phyloP scores from a whole-genome alignment of 2,113 vertebrate species.

The Oceanodroma tethys region DNA sequence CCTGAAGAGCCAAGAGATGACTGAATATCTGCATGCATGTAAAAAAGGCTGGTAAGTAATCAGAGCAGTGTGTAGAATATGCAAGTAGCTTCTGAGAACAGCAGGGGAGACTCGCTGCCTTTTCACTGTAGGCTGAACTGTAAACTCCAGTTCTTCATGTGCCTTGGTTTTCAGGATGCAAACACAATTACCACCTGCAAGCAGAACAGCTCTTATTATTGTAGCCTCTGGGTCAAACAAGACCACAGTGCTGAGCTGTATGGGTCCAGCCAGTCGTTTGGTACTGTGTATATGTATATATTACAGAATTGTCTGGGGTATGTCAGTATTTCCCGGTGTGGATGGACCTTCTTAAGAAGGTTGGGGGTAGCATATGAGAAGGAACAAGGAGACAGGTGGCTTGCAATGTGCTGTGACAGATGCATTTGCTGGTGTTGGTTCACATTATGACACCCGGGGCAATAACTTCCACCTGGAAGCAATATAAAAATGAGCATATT shows the following conservation, averaged over 20 bases:
- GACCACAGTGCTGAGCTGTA: neutral
- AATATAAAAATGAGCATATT: neutral
- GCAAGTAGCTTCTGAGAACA: neutral
- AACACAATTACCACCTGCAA: neutral
- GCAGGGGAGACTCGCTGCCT: neutral
- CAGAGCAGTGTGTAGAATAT: neutral
- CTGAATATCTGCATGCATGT: neutral
- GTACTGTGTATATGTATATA: rapidly evolving
- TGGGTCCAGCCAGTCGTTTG: neutral
- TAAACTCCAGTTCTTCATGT: neutral
- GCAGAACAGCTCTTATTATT: neutral
- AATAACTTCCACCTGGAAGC: neutral
- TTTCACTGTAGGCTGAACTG: neutral
- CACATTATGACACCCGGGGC: neutral
- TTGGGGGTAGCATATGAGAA: neutral
- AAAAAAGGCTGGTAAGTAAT: neutral
- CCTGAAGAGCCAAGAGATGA: neutral
- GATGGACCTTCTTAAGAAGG: neutral
- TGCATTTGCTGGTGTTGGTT: neutral
- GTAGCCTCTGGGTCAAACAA: neutral
- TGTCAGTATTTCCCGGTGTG: neutral
- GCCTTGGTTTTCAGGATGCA: neutral
- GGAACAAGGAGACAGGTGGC: neutral
- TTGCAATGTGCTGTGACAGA: neutral
- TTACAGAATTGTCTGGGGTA: neutral